These are phyloP conservation scores for Papilio polyxenes DNA, from an alignment of 1,140 invertebrate genomes.

Conservation along the genomic window DNA sequence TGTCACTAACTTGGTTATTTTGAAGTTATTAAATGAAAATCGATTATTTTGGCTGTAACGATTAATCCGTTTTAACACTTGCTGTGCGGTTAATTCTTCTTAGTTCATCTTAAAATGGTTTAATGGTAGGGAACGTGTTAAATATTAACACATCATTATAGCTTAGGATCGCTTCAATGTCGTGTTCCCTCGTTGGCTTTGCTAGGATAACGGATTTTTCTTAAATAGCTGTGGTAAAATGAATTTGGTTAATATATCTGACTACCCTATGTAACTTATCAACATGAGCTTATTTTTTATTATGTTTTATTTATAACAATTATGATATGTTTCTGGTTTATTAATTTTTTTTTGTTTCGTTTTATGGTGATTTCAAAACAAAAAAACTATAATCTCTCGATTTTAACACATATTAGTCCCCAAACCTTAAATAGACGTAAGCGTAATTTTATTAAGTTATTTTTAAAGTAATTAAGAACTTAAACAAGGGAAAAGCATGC, in stretches of 20 bases:
- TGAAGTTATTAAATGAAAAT: background rate
- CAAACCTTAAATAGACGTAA: slow-evolving; percentile 48
- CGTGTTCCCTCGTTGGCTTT: background rate
- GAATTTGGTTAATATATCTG: background rate
- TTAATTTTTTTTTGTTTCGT: background rate
- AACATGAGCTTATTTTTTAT: background rate
- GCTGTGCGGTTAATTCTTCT: no score
- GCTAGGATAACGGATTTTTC: background rate
- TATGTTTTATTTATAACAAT: background rate
- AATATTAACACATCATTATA: no score
- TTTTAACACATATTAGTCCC: slow-evolving; percentile 35
- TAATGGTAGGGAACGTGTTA: no score
- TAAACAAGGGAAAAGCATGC: slow-evolving; percentile 56
- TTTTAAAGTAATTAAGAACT: slow-evolving; percentile 55
- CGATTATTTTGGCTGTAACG: background rate
- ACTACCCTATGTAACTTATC: background rate
- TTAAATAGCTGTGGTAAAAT: background rate
- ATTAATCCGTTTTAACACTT: background rate
- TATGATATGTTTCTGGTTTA: background rate
- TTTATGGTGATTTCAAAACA: background rate
- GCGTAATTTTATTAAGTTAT: slow-evolving; percentile 58
- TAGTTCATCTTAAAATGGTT: no score
- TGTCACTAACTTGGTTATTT: background rate
- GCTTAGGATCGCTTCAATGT: background rate
- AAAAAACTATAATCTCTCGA: slow-evolving; percentile 16